Percentiles rank a stretch among this genome's conserved stretches.
Evolutionary conservation across 2,888 invertebrate species (phyloP).

Genomic region (Amblyjoppa fuscipennis): DNA sequence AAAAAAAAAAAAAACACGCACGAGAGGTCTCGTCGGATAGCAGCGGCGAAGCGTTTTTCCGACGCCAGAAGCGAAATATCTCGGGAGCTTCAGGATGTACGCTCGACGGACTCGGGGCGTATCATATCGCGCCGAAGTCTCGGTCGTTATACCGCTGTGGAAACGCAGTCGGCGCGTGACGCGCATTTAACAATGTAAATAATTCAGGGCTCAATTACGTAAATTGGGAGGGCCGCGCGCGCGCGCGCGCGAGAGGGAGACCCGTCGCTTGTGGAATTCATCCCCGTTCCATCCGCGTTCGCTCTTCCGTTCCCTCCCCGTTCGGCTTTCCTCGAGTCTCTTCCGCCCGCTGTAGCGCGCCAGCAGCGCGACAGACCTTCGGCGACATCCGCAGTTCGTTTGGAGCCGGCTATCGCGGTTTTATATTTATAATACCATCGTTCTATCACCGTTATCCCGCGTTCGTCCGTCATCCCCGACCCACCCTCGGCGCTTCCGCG

Average conservation of each 20-base stretch:
- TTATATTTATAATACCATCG: slow-evolving; percentile 60
- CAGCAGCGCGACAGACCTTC: slow-evolving; percentile 42
- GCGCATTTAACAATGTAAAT: slow-evolving; percentile 82
- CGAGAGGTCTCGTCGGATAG: background rate
- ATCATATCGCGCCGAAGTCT: slow-evolving; percentile 25
- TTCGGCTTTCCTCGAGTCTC: slow-evolving; percentile 35
- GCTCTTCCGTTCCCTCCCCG: background rate
- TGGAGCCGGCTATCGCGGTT: slow-evolving; percentile 23
- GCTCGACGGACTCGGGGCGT: slow-evolving; percentile 46
- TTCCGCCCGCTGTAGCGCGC: background rate
- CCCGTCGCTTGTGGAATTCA: slow-evolving; percentile 18
- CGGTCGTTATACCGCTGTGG: slow-evolving; percentile 50
- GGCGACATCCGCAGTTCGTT: slow-evolving; percentile 2
- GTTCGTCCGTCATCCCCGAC: slow-evolving; percentile 47
- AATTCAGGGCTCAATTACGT: slow-evolving; percentile 84
- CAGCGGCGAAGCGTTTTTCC: background rate
- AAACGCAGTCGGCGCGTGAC: slow-evolving; percentile 80
- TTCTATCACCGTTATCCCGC: slow-evolving; percentile 52
- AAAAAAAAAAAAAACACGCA: background rate
- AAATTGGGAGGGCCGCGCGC: slow-evolving; percentile 76
- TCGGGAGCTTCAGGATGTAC: slow-evolving; percentile 22
- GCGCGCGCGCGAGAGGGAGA: slow-evolving; percentile 30
- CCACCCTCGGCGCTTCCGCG: background rate
- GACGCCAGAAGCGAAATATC: background rate
- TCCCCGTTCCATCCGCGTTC: slow-evolving; percentile 11